phyloP scores from a whole-genome alignment of 2,797 vertebrate genomes.

The Scolopax bukidnonensis region DNA sequence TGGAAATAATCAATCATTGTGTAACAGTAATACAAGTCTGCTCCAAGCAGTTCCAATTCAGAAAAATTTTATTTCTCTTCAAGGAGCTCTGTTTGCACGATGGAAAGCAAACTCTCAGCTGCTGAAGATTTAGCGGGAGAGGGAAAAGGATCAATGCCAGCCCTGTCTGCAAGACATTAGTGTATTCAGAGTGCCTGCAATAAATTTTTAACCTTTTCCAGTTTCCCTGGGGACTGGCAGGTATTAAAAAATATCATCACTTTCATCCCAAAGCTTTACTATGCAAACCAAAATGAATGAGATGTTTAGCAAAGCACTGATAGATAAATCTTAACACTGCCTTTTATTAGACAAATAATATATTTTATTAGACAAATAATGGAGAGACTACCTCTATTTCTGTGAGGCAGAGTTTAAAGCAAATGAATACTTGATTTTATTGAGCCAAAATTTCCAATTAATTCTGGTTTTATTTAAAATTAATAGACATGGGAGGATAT shows the following conservation, averaged over 20 bases:
- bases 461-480: constrained; percentile 3
- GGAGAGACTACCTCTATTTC: not conserved
- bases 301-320: constrained; percentile 29
- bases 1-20: not conserved
- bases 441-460: not conserved
- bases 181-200: constrained; percentile 21
- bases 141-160: constrained; percentile 30
- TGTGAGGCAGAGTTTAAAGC: not conserved
- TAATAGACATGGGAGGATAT: not conserved
- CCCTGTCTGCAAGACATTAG: constrained; percentile 24
- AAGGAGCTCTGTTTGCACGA: constrained; percentile 31
- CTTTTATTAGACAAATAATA: not conserved
- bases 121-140: not conserved
- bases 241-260: constrained; percentile 30
- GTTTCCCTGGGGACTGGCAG: not conserved
- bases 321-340: not conserved
- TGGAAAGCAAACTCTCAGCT: constrained; percentile 47
- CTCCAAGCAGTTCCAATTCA: constrained; percentile 32
- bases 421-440: not conserved
- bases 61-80: constrained; percentile 52
- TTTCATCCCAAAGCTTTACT: not conserved
- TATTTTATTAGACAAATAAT: not conserved
- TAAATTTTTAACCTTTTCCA: constrained; percentile 63
- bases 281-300: constrained; percentile 31
- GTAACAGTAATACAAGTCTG: constrained; percentile 26